Conservation (phyloP, 2,113 vertebrate genomes). For the Cromileptes altivelis region DNA sequence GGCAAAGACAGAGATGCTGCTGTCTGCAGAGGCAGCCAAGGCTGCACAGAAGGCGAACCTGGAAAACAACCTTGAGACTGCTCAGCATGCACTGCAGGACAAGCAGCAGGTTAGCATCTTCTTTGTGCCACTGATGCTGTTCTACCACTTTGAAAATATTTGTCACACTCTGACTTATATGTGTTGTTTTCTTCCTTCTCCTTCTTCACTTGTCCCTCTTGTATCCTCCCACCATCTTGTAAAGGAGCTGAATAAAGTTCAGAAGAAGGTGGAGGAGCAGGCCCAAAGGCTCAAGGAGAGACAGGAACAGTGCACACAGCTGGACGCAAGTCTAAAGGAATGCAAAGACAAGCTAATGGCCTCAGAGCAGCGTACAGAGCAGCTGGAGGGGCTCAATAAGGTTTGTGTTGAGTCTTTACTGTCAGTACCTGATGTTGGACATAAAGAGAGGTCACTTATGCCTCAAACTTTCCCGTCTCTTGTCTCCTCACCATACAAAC, state of each 20-base stretch:
- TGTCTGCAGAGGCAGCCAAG: conserved; percentile 96
- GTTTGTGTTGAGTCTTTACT: conserved; percentile 77
- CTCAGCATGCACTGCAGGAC: conserved; percentile 96
- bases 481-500: background rate
- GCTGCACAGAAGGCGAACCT: conserved; percentile 94
- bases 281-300: conserved; percentile 89
- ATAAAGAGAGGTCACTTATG: background rate
- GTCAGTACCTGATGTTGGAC: background rate
- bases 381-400: conserved; percentile 90
- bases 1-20: conserved; percentile 95
- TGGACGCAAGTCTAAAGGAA: conserved; percentile 92
- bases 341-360: conserved; percentile 90
- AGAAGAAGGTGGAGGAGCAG: conserved; percentile 89
- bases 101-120: conserved; percentile 91
- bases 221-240: background rate
- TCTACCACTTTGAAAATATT: background rate
- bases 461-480: too few relatives aligned
- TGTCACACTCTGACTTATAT: background rate
- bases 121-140: background rate
- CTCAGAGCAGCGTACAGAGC: conserved; percentile 91
- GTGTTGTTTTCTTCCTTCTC: background rate
- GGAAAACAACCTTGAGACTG: conserved; percentile 95
- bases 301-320: conserved; percentile 90
- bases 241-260: conserved; percentile 93
- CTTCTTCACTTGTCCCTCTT: background rate